Evolutionary conservation across 1,140 invertebrate genomes (phyloP).

Genomic region (Drosophila miranda): DNA sequence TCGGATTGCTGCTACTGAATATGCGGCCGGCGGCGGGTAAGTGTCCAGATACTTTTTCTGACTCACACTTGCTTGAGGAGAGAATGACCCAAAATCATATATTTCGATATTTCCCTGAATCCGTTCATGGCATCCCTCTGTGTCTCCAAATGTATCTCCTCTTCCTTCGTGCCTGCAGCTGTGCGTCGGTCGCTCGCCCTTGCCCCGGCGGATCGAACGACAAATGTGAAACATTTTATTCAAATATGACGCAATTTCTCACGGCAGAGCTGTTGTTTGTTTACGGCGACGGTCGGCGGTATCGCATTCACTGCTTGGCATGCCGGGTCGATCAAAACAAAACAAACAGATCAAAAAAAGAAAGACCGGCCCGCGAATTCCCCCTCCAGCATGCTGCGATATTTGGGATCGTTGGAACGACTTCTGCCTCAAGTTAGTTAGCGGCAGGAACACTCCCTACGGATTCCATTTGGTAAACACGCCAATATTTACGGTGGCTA

Average conservation of each 20-base stretch:
- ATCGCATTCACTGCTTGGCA: neutral
- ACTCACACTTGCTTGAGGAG: neutral
- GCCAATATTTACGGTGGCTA: too few relatives aligned
- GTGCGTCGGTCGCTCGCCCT: slow-evolving; percentile 28
- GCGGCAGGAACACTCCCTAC: too few relatives aligned
- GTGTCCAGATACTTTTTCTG: slow-evolving; percentile 25
- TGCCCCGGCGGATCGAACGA: slow-evolving; percentile 26
- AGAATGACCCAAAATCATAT: slow-evolving; percentile 25
- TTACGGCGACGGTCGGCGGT: slow-evolving; percentile 14
- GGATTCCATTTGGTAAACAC: too few relatives aligned
- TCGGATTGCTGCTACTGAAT: slow-evolving; percentile 75
- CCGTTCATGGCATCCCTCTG: slow-evolving; percentile 6
- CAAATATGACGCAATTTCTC: slow-evolving; percentile 72
- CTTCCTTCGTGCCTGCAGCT: neutral
- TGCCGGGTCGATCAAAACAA: slow-evolving; percentile 44
- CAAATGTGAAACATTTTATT: slow-evolving; percentile 68
- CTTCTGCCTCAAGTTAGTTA: too few relatives aligned
- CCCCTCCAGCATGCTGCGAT: too few relatives aligned
- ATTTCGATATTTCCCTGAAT: neutral
- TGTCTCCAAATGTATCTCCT: neutral
- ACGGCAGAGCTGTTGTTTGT: slow-evolving; percentile 38
- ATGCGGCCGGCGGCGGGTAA: slow-evolving; percentile 70
- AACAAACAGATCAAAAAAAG: neutral
- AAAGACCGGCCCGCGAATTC: neutral
- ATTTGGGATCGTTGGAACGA: too few relatives aligned